Evolutionary conservation across 2,797 vertebrate genomes (phyloP), one percentile per base, ranked within the genome.

Genomic region (Phrynocephalus vlangalii): DNA sequence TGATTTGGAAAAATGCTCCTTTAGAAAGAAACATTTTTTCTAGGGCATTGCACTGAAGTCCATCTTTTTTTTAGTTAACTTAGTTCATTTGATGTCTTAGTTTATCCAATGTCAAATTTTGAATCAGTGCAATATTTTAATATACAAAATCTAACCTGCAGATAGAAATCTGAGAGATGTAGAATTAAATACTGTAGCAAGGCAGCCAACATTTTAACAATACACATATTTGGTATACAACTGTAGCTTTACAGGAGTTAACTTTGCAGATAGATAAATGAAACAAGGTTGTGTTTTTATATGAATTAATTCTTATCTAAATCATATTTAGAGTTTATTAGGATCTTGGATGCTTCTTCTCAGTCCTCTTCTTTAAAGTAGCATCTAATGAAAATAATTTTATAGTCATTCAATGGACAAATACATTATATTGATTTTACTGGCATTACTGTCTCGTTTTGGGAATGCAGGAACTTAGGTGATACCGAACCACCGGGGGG

Each of bases 31-130:
- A 26, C 6, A 1, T 83, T 18, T 33, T n/a, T 22, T 84, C 22
- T 52, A 76, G 20, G 85, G 16, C 33, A 85, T 24, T 44, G 84
- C 56, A 77, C 81, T 72, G 71, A 28, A 44, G 38, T 88, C 87
- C 68, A 26, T 24, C 18, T 77, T 22, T 77, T 22, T 38, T 63
- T 24, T 76, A 70, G 83, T 82, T 86, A 75, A 16, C 52, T 24
- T 9, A 22, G 78, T 4, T 38, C 81, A 10, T 79, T n/a, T 86
- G 13, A 8, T 38, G 0, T 48, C 87, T 75, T 0, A 56, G 73
- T 73, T 63, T 73, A 73, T 80, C 68, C 0, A 48, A 24, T n/a
- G 0, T 0, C 1, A 6, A 0, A 66, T 80, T 13, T 4, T 3
- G 50, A 73, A n/a, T 85, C 15, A 60, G n/a, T 44, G 38, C 38